Evolutionary conservation across 2,797 vertebrate species (phyloP), one percentile per base, ranked within the genome.

Genomic region (Scarus forsteni): DNA sequence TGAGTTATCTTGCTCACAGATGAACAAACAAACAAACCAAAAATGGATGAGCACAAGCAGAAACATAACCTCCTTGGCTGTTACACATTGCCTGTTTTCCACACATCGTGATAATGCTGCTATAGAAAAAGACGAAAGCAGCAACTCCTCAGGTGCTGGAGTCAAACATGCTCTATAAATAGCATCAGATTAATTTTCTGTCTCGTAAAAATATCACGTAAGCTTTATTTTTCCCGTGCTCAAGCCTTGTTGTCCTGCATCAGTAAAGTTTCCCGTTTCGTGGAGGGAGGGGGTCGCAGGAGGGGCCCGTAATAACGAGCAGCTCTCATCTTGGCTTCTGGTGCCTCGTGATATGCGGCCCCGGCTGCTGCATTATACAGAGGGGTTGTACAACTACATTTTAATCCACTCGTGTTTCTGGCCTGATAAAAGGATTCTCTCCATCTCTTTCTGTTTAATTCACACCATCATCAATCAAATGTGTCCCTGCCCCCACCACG

Each of bases 381-480:
- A 92, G 88, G 90, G 92, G 85, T 92, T 93, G 93, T 92, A 93
- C 91, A 93, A 94, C 92, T 94, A 93, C 91, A 93, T 95, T 94
- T 94, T 94, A 95, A 94, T 94, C 93, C 94, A 94, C 92, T 94
- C 88, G 89, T 95, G 92, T 94, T 94, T 91, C 90, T 80, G 82
- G 85, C 87, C 89, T 89, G 93, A 95, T 94, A 95, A 95, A 94
- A 92, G 93, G 92, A 93, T 94, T 94, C 93, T 93, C 93, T 94
- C 94, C 90, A 94, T 94, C 92, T 93, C 90, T 91, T 92, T 93
- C 93, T 92, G 89, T 93, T 94, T 93, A 93, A 93, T 93, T 94
- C 92, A 93, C 92, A 89, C 90, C 88, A 90, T 94, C 93, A 95
- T 95, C 93, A 95, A 95, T 95, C 94, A 95, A 88, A 92, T 77